Percentiles rank a stretch among this genome's conserved stretches.
Evolutionary conservation across 2,797 vertebrate species (phyloP).

Genomic region (Calcarius lapponicus): DNA sequence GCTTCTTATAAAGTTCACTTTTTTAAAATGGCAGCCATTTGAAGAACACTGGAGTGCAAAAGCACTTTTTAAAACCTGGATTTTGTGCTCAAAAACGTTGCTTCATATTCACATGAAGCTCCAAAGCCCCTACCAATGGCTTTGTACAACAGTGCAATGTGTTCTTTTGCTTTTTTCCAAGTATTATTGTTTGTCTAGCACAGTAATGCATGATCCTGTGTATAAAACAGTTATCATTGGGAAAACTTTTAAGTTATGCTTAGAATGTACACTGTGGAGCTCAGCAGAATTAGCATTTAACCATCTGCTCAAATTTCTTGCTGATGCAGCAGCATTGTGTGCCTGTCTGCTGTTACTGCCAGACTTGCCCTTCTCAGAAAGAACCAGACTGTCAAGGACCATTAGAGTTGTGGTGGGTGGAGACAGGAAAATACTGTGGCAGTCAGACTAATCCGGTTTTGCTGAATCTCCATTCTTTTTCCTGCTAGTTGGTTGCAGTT

Average conservation of each 20-base stretch:
- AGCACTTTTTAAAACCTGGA: neutral
- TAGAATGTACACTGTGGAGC: neutral
- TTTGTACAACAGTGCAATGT: neutral
- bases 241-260: neutral
- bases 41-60: neutral
- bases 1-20: neutral
- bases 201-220: neutral
- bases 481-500: neutral
- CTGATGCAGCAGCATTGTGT: neutral
- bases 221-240: neutral
- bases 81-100: neutral
- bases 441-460: neutral
- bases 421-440: neutral
- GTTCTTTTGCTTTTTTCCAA: neutral
- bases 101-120: neutral
- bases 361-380: neutral
- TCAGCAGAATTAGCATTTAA: neutral
- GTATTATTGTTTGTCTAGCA: neutral
- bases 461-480: slow-evolving; percentile 24
- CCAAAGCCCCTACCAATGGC: neutral
- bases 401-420: neutral
- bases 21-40: neutral
- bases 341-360: neutral
- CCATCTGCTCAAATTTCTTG: neutral
- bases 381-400: neutral